Evolutionary conservation across 2,888 invertebrate species (phyloP), one percentile per base, ranked within the genome.

Genomic region (Bombylius discolor): DNA sequence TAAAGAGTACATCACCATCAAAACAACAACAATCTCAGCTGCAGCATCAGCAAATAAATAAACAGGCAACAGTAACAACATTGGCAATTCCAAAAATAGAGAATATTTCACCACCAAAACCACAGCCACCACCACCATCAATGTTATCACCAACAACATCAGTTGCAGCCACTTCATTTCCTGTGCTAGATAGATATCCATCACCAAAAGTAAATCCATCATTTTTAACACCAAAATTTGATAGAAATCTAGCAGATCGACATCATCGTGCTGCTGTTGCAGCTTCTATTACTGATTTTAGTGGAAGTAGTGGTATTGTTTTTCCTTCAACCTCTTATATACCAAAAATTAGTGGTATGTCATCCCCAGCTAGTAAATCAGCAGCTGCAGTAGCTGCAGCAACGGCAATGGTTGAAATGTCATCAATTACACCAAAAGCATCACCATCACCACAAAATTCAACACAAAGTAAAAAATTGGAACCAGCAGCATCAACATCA

Each of bases 191-290:
- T 62, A 69, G 71, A 51, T 73, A 71, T 64, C 73, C 73, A 31
- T 72, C 73, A 54, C 73, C 73, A 49, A 73, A 72, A 62, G 70
- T 73, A 4, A 73, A 73, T 63, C 73, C 73, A 4, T 72, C 71
- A 55, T 73, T 73, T 64, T 60, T 73, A 14, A 73, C 73, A 32
- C 73, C 73, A 11, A 73, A 73, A 62, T 73, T 71, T 54, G 73
- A 73, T 49, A 65, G 68, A 34, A 69, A 62, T 52, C 55, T 63
- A 39, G 64, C 63, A 36, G 56, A 63, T 6, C 60, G 62, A 8
- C 23, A 23, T 23, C 23, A 51, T 62, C 8, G 59, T 59, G 31
- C 31, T 60, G 1, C 62, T 62, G 13, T 55, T 60, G 0, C 54
- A 59, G 1, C 58, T 55, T 11, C 56, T 61, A 32, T 42, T 49